A percentile compares a stretch with the other conserved stretches of the same genome.
Evolutionary conservation across 23 tunicate species (phyloP).

Genomic region (Phallusia fumigata): DNA sequence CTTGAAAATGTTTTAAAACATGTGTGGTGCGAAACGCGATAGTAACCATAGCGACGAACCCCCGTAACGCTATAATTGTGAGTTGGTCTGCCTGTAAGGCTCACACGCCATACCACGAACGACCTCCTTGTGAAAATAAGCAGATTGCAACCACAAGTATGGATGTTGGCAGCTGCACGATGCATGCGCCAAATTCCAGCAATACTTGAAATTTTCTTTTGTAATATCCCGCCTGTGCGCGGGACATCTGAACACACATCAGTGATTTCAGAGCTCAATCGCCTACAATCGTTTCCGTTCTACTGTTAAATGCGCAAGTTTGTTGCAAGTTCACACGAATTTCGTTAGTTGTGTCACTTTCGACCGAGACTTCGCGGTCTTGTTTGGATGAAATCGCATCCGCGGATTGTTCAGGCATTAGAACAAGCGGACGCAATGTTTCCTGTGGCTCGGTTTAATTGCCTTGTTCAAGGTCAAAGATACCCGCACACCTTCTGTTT

Average conservation of each 20-base stretch:
- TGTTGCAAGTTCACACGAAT: background rate
- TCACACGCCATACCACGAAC: background rate
- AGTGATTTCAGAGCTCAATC: background rate
- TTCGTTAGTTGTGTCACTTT: background rate
- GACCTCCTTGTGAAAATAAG: background rate
- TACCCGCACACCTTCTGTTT: too few species aligned
- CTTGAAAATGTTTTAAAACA: background rate
- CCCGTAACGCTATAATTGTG: background rate
- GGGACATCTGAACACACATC: background rate
- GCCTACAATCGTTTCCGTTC: background rate
- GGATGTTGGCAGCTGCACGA: background rate
- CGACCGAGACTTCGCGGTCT: too few species aligned
- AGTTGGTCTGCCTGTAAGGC: background rate
- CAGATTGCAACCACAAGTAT: background rate
- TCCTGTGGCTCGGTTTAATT: too few species aligned
- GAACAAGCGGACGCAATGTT: too few species aligned
- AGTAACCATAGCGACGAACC: background rate
- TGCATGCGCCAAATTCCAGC: conserved; percentile 14
- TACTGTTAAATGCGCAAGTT: background rate
- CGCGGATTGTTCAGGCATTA: too few species aligned
- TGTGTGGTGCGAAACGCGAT: background rate
- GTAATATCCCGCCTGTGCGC: background rate
- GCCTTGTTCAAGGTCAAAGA: too few species aligned
- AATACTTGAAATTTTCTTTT: background rate
- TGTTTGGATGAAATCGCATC: too few species aligned